Percentiles rank a stretch among this genome's conserved stretches.
These are phyloP conservation scores for Hydropotes inermis DNA, from an alignment of 2,113 vertebrate species.

Conservation along the genomic window DNA sequence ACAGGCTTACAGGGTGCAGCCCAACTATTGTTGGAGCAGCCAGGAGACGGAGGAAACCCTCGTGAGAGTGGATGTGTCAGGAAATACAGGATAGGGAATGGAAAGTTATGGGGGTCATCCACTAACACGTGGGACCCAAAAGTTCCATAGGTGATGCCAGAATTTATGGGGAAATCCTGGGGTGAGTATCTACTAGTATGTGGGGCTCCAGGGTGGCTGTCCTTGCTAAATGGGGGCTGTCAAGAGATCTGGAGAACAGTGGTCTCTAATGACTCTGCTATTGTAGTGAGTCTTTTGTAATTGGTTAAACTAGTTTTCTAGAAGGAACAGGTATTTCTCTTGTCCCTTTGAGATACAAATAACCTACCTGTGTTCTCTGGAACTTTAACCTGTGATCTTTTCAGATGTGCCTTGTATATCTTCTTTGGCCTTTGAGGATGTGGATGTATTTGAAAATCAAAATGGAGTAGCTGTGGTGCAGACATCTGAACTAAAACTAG, in stretches of 20 bases:
- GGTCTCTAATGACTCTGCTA: neutral
- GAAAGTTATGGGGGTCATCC: neutral
- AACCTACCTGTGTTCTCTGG: neutral
- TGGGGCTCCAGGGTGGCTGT: neutral
- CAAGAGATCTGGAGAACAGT: neutral
- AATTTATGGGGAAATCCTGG: neutral
- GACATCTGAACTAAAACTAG: neutral
- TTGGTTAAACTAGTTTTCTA: neutral
- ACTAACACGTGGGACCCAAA: neutral
- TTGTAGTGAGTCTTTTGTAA: neutral
- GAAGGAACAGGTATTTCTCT: neutral
- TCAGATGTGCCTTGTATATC: accelerated
- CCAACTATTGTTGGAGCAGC: neutral
- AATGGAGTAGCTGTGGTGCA: neutral
- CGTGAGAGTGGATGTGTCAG: accelerated
- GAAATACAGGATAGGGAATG: neutral
- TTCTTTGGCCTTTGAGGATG: neutral
- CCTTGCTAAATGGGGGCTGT: neutral
- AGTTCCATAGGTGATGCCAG: neutral
- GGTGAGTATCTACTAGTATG: neutral
- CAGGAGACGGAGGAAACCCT: neutral
- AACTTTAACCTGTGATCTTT: neutral
- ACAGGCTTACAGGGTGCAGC: neutral
- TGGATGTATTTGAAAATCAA: neutral
- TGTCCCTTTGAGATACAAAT: neutral